Evolutionary conservation across 2,888 invertebrate genomes (phyloP), one percentile per base, ranked within the genome.

Genomic region (Acleris laterana): DNA sequence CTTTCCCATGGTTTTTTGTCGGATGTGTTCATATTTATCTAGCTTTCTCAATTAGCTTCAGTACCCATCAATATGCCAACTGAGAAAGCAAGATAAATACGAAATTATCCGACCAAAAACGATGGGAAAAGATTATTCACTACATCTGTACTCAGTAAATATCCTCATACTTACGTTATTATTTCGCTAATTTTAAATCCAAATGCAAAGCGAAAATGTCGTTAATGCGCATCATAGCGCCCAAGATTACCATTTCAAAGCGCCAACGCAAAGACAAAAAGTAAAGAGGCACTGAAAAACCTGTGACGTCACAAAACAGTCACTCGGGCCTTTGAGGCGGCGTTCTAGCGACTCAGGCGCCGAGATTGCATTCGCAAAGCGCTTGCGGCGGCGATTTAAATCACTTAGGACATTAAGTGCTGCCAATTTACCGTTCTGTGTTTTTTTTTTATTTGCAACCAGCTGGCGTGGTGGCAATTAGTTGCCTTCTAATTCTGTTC

Each of bases 221-320:
- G 56, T 44, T 57, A 56, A 61, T 32, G 55, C 60, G 56, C 42
- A 32, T 46, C 56, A 66, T 50, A 66, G 55, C 48, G 55, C 63
- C 66, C 66, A 62, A 68, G 72, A 77, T 77, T 77, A 77, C 74
- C 77, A 77, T 77, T 74, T 74, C 76, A 76, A 76, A 75, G 76
- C 73, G 71, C 70, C 74, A 69, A 70, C 74, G 73, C 72, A 69
- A 72, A 70, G 72, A 74, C 74, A 57, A 77, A 76, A 71, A 74
- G 71, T 73, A 69, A 70, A 72, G 73, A 70, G 70, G 68, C 44
- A 58, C 58, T 66, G 66, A 63, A 69, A 69, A 69, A 68, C 17
- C 42, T 60, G 51, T 66, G 68, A 63, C 69, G 64, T 63, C 53
- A 68, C 62, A 44, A 55, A 61, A 60, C 51, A 52, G 63, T 57